Conservation (phyloP, 2,888 invertebrate species). For the Noctua janthina region DNA sequence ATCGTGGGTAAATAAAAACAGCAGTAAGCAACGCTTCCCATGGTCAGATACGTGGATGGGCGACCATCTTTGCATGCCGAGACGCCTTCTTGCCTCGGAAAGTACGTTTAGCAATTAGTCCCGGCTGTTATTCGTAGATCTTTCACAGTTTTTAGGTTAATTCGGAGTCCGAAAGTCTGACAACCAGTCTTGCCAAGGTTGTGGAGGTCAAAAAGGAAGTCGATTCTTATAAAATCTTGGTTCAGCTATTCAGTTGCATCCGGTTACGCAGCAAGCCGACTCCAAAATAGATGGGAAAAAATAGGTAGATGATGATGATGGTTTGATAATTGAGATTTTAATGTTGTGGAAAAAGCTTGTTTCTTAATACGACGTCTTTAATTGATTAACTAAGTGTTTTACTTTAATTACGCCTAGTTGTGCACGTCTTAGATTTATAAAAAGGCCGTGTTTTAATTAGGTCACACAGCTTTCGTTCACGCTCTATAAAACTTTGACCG, state of each 20-base stretch:
- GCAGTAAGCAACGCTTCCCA: neutral
- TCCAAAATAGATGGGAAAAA: neutral
- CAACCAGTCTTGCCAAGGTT: neutral
- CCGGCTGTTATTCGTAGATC: neutral
- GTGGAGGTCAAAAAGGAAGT: too few relatives aligned
- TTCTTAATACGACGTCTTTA: neutral
- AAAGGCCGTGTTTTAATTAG: constrained; percentile 11
- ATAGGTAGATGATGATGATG: neutral
- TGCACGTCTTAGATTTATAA: neutral
- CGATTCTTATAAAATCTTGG: too few relatives aligned
- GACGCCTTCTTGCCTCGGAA: neutral
- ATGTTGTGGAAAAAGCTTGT: neutral
- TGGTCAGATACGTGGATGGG: neutral
- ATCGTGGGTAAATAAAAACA: neutral
- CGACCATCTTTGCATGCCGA: neutral
- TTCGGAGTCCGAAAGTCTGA: neutral
- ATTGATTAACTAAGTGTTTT: neutral
- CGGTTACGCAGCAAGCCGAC: too few relatives aligned
- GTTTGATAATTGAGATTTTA: neutral
- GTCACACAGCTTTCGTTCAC: neutral
- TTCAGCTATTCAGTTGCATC: too few relatives aligned
- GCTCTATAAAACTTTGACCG: constrained; percentile 19
- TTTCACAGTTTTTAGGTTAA: neutral
- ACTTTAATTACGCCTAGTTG: neutral
- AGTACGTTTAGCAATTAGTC: neutral